These are phyloP conservation scores for Ichneumon xanthorius DNA, from an alignment of 2,888 invertebrate genomes.

Conservation along the genomic window DNA sequence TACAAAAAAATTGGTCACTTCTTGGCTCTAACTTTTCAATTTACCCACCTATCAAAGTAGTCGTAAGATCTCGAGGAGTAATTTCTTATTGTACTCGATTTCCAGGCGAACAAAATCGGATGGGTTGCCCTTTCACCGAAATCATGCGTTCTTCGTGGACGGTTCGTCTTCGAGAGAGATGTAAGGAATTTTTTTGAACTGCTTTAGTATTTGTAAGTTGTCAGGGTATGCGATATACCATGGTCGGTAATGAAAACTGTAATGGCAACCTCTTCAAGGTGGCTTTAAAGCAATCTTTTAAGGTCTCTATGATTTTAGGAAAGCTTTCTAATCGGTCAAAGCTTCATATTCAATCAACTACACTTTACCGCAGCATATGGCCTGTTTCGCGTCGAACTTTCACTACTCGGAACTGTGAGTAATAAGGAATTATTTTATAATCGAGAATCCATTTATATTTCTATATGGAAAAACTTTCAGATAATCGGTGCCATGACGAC, in stretches of 20 bases:
- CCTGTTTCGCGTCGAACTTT: neutral
- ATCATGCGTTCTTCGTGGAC: slow-evolving; percentile 21
- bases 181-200: neutral
- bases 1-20: too few relatives aligned
- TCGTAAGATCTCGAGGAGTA: too few relatives aligned
- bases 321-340: neutral
- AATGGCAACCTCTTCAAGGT: neutral
- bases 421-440: neutral
- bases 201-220: neutral
- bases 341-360: neutral
- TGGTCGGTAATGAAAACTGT: too few relatives aligned
- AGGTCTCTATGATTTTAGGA: neutral
- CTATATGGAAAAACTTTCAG: neutral
- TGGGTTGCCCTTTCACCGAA: slow-evolving; percentile 7
- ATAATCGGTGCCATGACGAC: slow-evolving; percentile 14
- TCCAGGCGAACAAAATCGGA: slow-evolving; percentile 38
- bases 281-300: neutral
- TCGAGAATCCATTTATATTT: neutral
- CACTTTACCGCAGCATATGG: neutral
- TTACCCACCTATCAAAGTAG: too few relatives aligned
- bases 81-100: neutral
- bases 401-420: slow-evolving; percentile 1
- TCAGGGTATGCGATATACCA: too few relatives aligned
- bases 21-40: too few relatives aligned
- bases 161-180: slow-evolving; percentile 8